Conservation (phyloP, 2,888 invertebrate species). For the Eupithecia subumbrata region DNA sequence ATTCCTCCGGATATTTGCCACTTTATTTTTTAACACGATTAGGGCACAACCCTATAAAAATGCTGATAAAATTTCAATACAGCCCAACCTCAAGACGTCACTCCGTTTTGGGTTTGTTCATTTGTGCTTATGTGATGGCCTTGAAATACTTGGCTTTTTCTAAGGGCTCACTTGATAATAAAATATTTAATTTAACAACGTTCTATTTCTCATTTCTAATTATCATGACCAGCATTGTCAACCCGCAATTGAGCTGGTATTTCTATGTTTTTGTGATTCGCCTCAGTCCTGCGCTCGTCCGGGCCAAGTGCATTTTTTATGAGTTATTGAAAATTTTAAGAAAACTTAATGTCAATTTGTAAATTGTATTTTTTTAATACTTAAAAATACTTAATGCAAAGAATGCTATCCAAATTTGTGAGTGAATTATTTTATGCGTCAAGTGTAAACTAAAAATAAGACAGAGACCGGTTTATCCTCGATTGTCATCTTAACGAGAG, state of each 20-base stretch:
- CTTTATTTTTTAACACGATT: no score
- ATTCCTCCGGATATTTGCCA: no score
- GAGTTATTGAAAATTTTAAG: no score
- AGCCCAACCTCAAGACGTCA: constrained; percentile 2
- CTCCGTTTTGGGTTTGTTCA: not conserved
- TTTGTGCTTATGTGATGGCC: constrained; percentile 3
- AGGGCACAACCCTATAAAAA: no score
- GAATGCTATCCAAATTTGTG: no score
- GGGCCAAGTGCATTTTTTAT: no score
- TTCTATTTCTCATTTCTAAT: not conserved
- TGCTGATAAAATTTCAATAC: not conserved
- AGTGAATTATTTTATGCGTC: not conserved
- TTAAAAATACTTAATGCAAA: no score
- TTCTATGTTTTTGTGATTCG: not conserved
- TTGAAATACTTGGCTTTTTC: not conserved
- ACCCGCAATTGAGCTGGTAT: not conserved
- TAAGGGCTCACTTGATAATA: not conserved
- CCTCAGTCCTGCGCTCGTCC: not conserved
- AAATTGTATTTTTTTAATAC: no score
- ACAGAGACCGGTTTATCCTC: no score
- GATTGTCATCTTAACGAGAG: constrained; percentile 25
- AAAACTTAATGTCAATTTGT: no score
- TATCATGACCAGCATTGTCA: not conserved
- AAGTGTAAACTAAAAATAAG: not conserved
- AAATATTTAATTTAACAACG: not conserved